Base-by-base conservation (phyloP, 1,140 invertebrate genomes). In the Uloborus diversus region DNA sequence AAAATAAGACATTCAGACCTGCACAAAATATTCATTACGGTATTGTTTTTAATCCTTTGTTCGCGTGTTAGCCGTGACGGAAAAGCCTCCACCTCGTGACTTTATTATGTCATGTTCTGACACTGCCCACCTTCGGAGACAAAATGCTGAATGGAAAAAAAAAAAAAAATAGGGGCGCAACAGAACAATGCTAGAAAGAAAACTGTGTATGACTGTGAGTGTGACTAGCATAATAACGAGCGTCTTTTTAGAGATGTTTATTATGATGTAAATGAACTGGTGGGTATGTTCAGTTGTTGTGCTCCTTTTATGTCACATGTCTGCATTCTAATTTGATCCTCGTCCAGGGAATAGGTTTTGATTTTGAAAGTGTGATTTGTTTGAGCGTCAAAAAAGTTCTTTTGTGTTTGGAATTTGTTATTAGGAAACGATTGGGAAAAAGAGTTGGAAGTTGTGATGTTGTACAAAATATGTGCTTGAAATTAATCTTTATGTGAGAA, bases 221-320 rank as follows among this genome's bases (percentile, higher is more conserved):
- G 68, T 70, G 68, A 57, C 68, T 57, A 28, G 68, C 49, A 70
- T 70, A 70, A 20, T 57, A 57, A 70, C 32, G 28, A 57, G 32
- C 11, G 17, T 32, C 20, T 28, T 30, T 20, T 53, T n/a, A 17
- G 9, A 17, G 37, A 42, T 42, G 37, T 42, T 42, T 42, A 42
- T 42, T 64, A 14, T 64, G 33, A 64, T 64, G 33, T 32, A 64
- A 64, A 64, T 64, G 33, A 42, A 64, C 35, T 64, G 9, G n/a
- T 42, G 9, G 37, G 37, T 42, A 42, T 9, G 9, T 42, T 42
- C 9, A 17, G 9, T 42, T 42, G 9, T 42, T 2, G 9, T 42
- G 9, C 37, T 42, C 17, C 37, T 17, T 42, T 17, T 17, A 9
- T 42, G 1, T 2, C 17, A 9, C 17, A 42, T 2, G 37, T 17